These are phyloP conservation scores for Aphelenchoides bicaudatus DNA, from an alignment of 2,888 invertebrate genomes.

Conservation along the genomic window DNA sequence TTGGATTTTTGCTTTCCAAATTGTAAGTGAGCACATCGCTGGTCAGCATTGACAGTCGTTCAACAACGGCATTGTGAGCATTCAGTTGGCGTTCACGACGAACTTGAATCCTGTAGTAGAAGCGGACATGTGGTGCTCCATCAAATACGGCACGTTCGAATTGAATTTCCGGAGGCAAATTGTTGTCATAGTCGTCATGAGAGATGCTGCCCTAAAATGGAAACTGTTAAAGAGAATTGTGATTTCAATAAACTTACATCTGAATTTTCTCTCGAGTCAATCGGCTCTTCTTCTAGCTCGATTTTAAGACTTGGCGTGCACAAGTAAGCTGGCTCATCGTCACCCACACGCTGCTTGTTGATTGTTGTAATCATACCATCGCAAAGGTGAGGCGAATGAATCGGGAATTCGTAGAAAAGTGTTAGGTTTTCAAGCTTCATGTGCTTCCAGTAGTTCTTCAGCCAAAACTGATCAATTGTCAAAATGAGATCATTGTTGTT, in stretches of 20 bases:
- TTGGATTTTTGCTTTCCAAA: slow-evolving; percentile 7
- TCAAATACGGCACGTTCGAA: slow-evolving; percentile 53
- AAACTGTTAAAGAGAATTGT: background rate
- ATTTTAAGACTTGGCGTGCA: slow-evolving; percentile 19
- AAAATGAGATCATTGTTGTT: slow-evolving; percentile 44
- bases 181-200: slow-evolving; percentile 49
- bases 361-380: slow-evolving; percentile 38
- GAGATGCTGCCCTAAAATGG: slow-evolving; percentile 16
- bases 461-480: slow-evolving; percentile 57
- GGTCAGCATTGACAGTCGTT: slow-evolving; percentile 36
- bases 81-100: slow-evolving; percentile 41
- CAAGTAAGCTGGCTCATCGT: slow-evolving; percentile 10
- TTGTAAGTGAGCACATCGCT: slow-evolving; percentile 39
- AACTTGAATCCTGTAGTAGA: slow-evolving; percentile 39
- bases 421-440: slow-evolving; percentile 46
- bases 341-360: slow-evolving; percentile 13
- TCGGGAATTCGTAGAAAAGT: slow-evolving; percentile 48
- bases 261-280: background rate
- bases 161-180: slow-evolving; percentile 50
- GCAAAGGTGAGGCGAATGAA: slow-evolving; percentile 47
- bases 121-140: slow-evolving; percentile 40
- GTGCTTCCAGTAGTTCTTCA: slow-evolving; percentile 52
- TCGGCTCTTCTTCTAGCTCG: slow-evolving; percentile 12
- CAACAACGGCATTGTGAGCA: slow-evolving; percentile 22
- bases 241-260: background rate